Base-by-base conservation (phyloP, 2,113 vertebrate genomes). In the Grantiella picta region DNA sequence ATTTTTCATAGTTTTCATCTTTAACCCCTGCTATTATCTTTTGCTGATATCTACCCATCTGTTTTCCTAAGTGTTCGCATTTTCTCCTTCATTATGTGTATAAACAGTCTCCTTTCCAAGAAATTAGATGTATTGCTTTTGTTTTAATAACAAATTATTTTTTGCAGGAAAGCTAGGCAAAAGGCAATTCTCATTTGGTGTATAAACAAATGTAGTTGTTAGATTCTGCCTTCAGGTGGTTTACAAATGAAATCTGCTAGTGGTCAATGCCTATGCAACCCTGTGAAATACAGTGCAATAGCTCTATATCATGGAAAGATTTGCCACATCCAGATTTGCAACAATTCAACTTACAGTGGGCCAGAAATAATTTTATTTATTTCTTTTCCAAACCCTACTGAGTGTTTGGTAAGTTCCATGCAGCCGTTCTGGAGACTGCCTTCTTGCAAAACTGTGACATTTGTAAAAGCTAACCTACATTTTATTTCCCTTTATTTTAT, bases 1-100 rank as follows among this genome's bases (percentile, higher is more conserved):
- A 95, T 91, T 94, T 95, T 85, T 93, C 42, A 66, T 94, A 70
- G 75, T 88, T 94, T 94, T 91, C 29, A 44, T 90, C 82, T 94
- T 87, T 91, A 92, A 94, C 88, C 87, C 70, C 45, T 0, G 3
- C 59, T 91, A 85, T 80, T 91, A 95, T 94, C 84, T 79, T 95
- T 63, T 27, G 3, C 52, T 76, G 65, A 6, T 92, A 92, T 86
- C 65, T 89, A 45, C 35, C 80, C 57, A 84, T 94, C 89, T 90
- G 84, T 93, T 95, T 94, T 73, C n/a, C 63, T 70, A 90, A 87
- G 84, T 44, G 64, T 80, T 92, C 0, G 0, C n/a, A 35, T 90
- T 76, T 40, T 92, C 61, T 80, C 63, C 77, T 92, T 88, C 68
- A 79, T 92, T 76, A 52, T 31, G 31, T 70, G 11, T 61, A 44